A percentile compares a stretch with the other conserved stretches of the same genome.
Evolutionary conservation across 1,140 invertebrate species (phyloP).

Genomic region (Contarinia nasturtii): DNA sequence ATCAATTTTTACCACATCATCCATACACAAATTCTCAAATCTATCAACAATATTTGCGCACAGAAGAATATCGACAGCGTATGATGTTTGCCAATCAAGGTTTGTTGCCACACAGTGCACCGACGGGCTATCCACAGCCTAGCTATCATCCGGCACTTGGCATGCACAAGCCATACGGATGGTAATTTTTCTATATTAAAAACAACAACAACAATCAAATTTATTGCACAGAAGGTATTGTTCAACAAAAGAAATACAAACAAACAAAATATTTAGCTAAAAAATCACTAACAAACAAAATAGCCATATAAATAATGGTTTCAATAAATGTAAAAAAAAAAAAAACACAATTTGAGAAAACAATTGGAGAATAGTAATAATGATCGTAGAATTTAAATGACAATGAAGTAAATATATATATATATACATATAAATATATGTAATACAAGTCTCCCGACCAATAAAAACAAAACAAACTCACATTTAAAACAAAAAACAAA

Average conservation of each 20-base stretch:
- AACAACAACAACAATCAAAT: constrained; percentile 20
- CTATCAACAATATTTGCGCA: constrained; percentile 46
- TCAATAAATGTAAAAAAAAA: no score
- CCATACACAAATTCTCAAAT: constrained; percentile 36
- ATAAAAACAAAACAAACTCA: background rate
- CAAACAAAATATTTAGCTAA: no score
- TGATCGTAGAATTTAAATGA: no score
- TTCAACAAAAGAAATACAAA: no score
- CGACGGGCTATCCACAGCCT: constrained; percentile 31
- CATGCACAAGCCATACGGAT: constrained; percentile 35
- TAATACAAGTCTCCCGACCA: no score
- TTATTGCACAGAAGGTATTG: constrained; percentile 2
- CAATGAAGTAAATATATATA: no score
- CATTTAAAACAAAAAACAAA: background rate
- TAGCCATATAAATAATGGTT: no score
- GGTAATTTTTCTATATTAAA: constrained; percentile 34
- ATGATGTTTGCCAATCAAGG: constrained; percentile 35
- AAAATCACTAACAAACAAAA: no score
- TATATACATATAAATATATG: no score
- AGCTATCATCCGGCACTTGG: constrained; percentile 37
- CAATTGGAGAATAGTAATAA: no score
- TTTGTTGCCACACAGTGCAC: constrained; percentile 26
- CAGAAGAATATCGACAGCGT: constrained; percentile 31
- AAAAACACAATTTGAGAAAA: no score
- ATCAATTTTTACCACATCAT: constrained; percentile 25